Conservation (phyloP, 1,140 invertebrate species). For the Platyscapa corneri region DNA sequence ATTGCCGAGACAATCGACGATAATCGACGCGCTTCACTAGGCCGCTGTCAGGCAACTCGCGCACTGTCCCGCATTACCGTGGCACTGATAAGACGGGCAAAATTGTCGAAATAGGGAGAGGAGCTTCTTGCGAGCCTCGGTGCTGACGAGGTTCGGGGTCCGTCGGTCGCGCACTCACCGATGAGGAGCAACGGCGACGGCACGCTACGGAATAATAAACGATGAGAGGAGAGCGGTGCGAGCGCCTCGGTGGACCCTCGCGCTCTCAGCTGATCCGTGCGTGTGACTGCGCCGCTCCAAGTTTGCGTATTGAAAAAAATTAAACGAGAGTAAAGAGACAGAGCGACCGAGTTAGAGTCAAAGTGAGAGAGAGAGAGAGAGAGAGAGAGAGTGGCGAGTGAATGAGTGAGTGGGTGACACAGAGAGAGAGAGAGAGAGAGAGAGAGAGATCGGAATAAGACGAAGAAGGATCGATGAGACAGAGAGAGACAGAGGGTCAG, state of each 20-base stretch:
- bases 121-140: neutral
- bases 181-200: slow-evolving; percentile 12
- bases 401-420: neutral
- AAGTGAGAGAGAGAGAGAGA: slow-evolving; percentile 24
- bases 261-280: slow-evolving; percentile 44
- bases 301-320: slow-evolving; percentile 26
- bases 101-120: too few species aligned
- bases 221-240: slow-evolving; percentile 4
- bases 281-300: slow-evolving; percentile 17
- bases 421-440: neutral
- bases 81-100: slow-evolving; percentile 25
- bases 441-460: neutral
- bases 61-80: slow-evolving; percentile 29
- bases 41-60: slow-evolving; percentile 27
- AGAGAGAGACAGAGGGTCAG: neutral
- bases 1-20: too few species aligned
- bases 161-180: slow-evolving; percentile 29
- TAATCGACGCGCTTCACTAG: neutral
- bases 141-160: neutral
- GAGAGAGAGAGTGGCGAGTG: neutral
- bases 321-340: neutral
- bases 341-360: neutral
- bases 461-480: neutral
- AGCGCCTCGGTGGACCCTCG: slow-evolving; percentile 2
- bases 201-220: slow-evolving; percentile 28